Percentiles rank a stretch among this genome's conserved stretches.
These are phyloP conservation scores for Apamea anceps DNA, from an alignment of 2,888 invertebrate genomes.

Conservation along the genomic window DNA sequence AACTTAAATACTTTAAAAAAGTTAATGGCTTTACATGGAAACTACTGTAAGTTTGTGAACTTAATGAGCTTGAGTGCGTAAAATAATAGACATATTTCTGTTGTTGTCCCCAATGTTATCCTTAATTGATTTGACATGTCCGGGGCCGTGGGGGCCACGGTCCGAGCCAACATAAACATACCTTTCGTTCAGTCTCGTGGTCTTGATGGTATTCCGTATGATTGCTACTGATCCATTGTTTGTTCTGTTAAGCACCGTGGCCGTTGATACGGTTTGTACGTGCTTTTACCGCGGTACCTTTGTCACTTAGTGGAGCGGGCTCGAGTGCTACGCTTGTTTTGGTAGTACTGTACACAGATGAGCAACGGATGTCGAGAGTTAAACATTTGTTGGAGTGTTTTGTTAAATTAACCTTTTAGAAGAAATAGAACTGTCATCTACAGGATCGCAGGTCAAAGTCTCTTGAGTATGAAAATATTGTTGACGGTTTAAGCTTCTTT, in stretches of 20 bases:
- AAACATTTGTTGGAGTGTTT: conserved; percentile 41
- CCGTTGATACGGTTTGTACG: conserved; percentile 78
- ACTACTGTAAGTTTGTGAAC: conserved; percentile 53
- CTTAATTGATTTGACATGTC: conserved; percentile 87
- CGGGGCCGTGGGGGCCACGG: conserved; percentile 73
- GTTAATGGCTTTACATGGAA: conserved; percentile 39
- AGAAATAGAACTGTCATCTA: not conserved
- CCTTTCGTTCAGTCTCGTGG: conserved; percentile 48
- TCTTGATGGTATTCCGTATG: conserved; percentile 76
- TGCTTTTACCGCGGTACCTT: conserved; percentile 83
- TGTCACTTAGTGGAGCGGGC: conserved; percentile 80
- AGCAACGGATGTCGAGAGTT: conserved; percentile 53
- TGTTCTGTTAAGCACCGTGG: conserved; percentile 85
- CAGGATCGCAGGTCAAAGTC: not conserved
- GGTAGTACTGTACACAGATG: conserved; percentile 59
- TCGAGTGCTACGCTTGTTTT: conserved; percentile 66
- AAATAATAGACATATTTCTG: conserved; percentile 57
- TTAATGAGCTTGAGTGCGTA: conserved; percentile 54
- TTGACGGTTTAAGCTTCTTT: not conserved
- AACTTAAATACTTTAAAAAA: conserved; percentile 50
- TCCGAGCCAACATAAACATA: conserved; percentile 80
- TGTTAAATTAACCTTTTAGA: conserved; percentile 31
- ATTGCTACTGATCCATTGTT: conserved; percentile 84
- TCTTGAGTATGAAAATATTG: not conserved
- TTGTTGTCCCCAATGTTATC: conserved; percentile 73